phyloP scores from a whole-genome alignment of 2,888 invertebrate genomes.

The Pollenia amentaria region DNA sequence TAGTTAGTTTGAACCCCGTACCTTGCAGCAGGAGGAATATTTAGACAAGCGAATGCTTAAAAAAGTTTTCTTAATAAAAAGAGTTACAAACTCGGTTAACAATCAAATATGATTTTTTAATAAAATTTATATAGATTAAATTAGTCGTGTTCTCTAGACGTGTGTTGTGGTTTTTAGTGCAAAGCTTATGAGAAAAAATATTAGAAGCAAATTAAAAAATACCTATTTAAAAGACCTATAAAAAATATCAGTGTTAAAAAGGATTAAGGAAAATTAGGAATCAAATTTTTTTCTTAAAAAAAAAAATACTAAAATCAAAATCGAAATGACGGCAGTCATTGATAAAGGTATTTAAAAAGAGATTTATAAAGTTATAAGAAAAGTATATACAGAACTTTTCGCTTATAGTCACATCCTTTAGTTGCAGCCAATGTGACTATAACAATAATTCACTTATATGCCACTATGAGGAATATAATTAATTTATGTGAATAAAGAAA shows the following conservation, averaged over 20 bases:
- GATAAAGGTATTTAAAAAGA: conserved; percentile 44
- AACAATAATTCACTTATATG: too few relatives aligned
- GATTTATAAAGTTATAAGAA: too few relatives aligned
- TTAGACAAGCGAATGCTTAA: background rate
- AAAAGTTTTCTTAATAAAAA: background rate
- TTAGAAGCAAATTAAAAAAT: background rate
- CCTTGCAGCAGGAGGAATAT: background rate
- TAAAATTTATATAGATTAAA: conserved; percentile 1
- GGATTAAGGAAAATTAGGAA: background rate
- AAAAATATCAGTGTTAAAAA: background rate
- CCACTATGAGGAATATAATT: too few relatives aligned
- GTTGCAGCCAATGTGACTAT: too few relatives aligned
- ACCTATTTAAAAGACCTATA: too few relatives aligned
- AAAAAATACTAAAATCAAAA: background rate
- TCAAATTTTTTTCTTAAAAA: background rate
- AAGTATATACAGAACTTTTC: too few relatives aligned
- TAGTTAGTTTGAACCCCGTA: background rate
- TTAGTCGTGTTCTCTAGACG: conserved; percentile 20
- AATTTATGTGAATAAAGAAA: too few relatives aligned
- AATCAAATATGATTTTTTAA: background rate
- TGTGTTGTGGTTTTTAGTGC: background rate
- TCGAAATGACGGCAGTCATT: conserved; percentile 16
- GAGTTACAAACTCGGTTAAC: background rate
- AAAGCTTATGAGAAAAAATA: background rate
- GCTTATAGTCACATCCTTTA: too few relatives aligned